Conservation (phyloP, 2,888 invertebrate species). For the Scelioninae gen. 2 region DNA sequence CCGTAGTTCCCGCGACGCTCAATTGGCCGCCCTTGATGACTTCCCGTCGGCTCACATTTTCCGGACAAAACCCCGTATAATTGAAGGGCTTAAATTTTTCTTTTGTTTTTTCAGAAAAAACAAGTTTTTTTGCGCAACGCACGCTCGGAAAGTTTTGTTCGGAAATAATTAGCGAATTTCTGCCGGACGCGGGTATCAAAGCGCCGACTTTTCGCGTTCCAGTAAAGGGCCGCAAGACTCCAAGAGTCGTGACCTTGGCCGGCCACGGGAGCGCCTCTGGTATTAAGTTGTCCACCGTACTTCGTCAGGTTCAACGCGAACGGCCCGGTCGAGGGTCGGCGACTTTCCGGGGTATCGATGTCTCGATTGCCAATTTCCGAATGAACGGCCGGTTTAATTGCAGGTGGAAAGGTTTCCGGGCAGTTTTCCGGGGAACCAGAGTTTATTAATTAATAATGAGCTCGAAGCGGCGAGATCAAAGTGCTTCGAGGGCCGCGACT, state of each 20-base stretch:
- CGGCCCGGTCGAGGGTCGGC: no score
- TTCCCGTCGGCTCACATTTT: no score
- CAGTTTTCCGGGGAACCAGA: not conserved
- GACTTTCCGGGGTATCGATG: not conserved
- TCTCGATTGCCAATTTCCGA: slow-evolving; percentile 26
- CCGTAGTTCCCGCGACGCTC: no score
- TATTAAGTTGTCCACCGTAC: no score
- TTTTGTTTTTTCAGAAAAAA: slow-evolving; percentile 11
- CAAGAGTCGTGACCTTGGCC: no score
- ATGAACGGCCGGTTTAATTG: slow-evolving; percentile 41
- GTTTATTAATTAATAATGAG: slow-evolving; percentile 23
- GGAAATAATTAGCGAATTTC: slow-evolving; percentile 43
- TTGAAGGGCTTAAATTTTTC: not conserved
- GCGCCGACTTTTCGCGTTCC: slow-evolving; percentile 7
- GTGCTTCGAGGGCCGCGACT: no score
- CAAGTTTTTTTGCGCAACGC: not conserved
- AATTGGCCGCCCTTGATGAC: no score
- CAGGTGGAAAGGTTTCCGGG: slow-evolving; percentile 16
- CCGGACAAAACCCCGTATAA: no score
- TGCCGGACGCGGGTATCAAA: slow-evolving; percentile 35
- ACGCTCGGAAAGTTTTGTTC: slow-evolving; percentile 22
- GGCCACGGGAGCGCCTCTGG: no score
- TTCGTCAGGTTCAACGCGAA: no score
- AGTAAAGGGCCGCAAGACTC: slow-evolving; percentile 1
- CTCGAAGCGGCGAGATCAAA: no score